A percentile compares a stretch with the other conserved stretches of the same genome.
Evolutionary conservation across 2,797 vertebrate genomes (phyloP).

Genomic region (Pipistrellus kuhlii): DNA sequence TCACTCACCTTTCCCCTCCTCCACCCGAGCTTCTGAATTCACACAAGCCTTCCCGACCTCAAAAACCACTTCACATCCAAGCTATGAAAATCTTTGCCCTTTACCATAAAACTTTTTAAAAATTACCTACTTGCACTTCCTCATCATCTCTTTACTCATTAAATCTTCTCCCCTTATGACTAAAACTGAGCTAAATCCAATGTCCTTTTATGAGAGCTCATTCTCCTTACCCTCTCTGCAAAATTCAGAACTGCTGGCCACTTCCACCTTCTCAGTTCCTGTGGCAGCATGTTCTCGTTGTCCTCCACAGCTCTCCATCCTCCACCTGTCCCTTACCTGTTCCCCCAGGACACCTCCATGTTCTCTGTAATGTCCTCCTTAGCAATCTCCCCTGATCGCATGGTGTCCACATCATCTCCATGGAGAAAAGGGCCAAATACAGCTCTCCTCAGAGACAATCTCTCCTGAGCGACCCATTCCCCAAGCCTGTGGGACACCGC

Average conservation of each 20-base stretch:
- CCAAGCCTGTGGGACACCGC: background rate
- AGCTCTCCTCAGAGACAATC: background rate
- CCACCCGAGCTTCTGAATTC: background rate
- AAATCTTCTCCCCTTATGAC: background rate
- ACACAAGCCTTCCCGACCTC: background rate
- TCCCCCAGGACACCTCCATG: background rate
- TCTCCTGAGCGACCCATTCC: background rate
- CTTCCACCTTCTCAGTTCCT: background rate
- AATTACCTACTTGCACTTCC: background rate
- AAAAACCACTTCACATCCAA: background rate
- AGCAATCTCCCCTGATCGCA: background rate
- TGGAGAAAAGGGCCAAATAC: background rate
- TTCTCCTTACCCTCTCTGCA: background rate
- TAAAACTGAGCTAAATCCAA: conserved; percentile 12
- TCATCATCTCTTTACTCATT: background rate
- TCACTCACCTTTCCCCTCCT: background rate
- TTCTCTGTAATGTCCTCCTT: background rate
- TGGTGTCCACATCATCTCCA: background rate
- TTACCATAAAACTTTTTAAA: background rate
- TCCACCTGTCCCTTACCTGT: background rate
- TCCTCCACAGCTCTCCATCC: background rate
- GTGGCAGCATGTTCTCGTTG: background rate
- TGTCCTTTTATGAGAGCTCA: background rate
- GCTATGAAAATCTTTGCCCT: background rate
- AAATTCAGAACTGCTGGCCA: background rate